These are phyloP conservation scores for Fragum whitleyi DNA, from an alignment of 2,888 invertebrate species.

Conservation along the genomic window DNA sequence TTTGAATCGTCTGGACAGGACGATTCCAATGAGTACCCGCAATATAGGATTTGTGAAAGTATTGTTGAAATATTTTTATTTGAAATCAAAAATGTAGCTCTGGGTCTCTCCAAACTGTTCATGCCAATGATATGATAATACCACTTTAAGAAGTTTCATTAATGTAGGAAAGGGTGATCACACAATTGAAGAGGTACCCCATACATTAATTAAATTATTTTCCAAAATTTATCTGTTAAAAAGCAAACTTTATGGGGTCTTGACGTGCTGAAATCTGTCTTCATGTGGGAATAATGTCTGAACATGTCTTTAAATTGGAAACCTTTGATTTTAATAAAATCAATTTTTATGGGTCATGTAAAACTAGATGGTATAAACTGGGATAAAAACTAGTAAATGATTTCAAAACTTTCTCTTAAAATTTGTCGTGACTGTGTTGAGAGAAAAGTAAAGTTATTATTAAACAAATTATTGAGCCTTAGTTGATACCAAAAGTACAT, in stretches of 20 bases:
- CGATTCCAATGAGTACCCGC: too few species aligned
- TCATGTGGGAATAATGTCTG: not conserved
- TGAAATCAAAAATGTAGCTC: too few species aligned
- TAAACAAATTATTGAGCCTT: too few species aligned
- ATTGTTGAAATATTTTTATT: too few species aligned
- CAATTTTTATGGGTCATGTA: constrained; percentile 19
- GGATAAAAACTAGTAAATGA: not conserved
- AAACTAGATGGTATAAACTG: not conserved
- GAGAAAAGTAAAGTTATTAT: too few species aligned
- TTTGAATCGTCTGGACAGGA: too few species aligned
- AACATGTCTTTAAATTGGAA: constrained; percentile 8
- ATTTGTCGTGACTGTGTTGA: too few species aligned
- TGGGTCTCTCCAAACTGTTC: too few species aligned
- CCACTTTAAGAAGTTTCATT: too few species aligned
- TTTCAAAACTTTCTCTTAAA: not conserved
- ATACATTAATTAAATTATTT: constrained; percentile 23
- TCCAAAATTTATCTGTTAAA: constrained; percentile 3
- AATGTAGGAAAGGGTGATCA: not conserved
- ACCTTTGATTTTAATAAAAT: constrained; percentile 19
- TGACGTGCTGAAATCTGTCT: constrained; percentile 2
- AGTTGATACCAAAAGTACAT: too few species aligned
- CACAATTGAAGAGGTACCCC: constrained; percentile 23
- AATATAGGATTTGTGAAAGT: too few species aligned
- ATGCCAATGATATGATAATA: too few species aligned
- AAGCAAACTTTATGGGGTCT: constrained; percentile 11